phyloP scores from a whole-genome alignment of 2,888 invertebrate genomes.

The Zele albiditarsus region DNA sequence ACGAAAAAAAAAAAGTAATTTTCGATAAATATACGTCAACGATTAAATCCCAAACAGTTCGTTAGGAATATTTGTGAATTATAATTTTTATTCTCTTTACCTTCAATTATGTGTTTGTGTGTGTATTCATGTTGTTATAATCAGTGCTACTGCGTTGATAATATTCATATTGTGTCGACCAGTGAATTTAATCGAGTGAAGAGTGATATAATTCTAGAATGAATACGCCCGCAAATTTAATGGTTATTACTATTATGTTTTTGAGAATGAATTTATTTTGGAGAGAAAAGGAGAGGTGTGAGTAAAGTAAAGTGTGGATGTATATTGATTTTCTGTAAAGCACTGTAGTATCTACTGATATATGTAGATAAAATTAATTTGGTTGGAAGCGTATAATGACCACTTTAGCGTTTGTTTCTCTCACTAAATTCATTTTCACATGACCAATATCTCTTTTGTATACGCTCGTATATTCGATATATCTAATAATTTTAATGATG shows the following conservation, averaged over 20 bases:
- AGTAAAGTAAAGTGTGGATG: too few relatives aligned
- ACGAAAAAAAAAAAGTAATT: background rate
- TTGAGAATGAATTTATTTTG: constrained; percentile 10
- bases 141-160: background rate
- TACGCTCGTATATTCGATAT: background rate
- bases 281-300: background rate
- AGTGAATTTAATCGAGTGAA: constrained; percentile 13
- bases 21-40: background rate
- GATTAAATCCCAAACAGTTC: background rate
- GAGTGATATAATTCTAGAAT: background rate
- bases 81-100: background rate
- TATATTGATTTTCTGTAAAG: too few relatives aligned
- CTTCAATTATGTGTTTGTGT: background rate
- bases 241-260: constrained; percentile 22
- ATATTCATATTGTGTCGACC: background rate
- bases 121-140: background rate
- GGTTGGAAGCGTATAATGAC: constrained; percentile 18
- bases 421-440: background rate
- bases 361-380: constrained; percentile 4
- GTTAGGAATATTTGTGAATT: background rate
- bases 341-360: too few relatives aligned
- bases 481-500: background rate
- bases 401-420: background rate
- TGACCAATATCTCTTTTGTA: background rate
- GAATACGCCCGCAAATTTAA: background rate